Evolutionary conservation across 2,113 vertebrate species (phyloP).

Genomic region (Caranx melampygus): DNA sequence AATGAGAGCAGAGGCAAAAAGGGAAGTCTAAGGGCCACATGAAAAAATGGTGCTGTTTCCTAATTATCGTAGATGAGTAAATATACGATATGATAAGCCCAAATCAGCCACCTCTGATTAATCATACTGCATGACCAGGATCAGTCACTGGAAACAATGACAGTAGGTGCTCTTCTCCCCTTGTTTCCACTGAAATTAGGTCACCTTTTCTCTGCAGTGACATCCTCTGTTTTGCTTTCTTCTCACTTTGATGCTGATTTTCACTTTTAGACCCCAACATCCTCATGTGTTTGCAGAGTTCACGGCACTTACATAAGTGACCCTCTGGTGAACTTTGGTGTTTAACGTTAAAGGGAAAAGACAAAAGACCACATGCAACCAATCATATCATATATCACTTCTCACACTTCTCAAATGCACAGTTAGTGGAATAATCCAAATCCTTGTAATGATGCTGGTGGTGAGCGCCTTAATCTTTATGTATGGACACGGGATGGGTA

Average conservation of each 20-base stretch:
- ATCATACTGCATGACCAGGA: neutral
- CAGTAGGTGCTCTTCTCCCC: neutral
- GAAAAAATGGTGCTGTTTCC: neutral
- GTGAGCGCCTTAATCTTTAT: neutral
- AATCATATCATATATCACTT: neutral
- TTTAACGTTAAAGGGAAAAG: slow-evolving; percentile 13
- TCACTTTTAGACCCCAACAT: slow-evolving; percentile 33
- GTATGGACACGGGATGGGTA: neutral
- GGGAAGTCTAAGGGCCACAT: neutral
- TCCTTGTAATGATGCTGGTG: neutral
- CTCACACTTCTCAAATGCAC: neutral
- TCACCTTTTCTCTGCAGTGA: slow-evolving; percentile 20
- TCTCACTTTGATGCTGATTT: slow-evolving; percentile 46
- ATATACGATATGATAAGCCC: neutral
- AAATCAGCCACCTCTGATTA: neutral
- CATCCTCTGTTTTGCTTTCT: slow-evolving; percentile 9
- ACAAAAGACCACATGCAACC: slow-evolving; percentile 8
- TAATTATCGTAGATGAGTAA: neutral
- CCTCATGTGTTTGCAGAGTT: slow-evolving; percentile 47
- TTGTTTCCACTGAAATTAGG: slow-evolving; percentile 14
- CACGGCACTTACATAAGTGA: slow-evolving; percentile 24
- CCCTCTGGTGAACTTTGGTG: slow-evolving; percentile 38
- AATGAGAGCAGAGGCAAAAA: neutral
- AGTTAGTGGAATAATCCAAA: neutral
- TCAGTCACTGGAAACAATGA: neutral